These are phyloP conservation scores for Zeuzera pyrina DNA, from an alignment of 2,888 invertebrate species.

Conservation along the genomic window DNA sequence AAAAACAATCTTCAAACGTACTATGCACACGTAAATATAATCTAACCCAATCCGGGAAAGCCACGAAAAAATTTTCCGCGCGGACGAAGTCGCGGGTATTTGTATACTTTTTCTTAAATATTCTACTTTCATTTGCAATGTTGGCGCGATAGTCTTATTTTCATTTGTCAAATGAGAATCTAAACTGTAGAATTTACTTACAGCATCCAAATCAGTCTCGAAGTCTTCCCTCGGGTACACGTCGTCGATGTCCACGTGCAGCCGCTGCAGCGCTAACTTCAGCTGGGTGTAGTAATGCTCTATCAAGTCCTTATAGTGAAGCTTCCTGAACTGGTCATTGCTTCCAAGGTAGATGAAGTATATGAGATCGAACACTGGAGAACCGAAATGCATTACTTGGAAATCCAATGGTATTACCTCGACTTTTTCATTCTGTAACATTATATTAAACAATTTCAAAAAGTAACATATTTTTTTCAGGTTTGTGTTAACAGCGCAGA, in stretches of 20 bases:
- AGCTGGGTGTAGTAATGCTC: slow-evolving; percentile 23
- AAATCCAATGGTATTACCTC: slow-evolving; percentile 38
- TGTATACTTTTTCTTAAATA: no score
- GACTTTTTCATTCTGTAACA: slow-evolving; percentile 31
- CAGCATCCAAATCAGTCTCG: slow-evolving; percentile 6
- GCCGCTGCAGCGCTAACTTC: slow-evolving; percentile 7
- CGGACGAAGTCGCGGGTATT: no score
- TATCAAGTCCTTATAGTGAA: slow-evolving; percentile 20
- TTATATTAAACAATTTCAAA: background rate
- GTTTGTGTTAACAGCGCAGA: no score
- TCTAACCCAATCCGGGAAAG: no score
- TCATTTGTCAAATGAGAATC: no score
- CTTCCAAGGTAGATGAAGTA: slow-evolving; percentile 45
- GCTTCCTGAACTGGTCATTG: slow-evolving; percentile 25
- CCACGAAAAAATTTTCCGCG: no score
- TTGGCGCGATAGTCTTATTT: no score
- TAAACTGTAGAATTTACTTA: no score
- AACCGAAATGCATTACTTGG: slow-evolving; percentile 38
- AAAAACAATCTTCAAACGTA: no score
- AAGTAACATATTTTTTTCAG: background rate
- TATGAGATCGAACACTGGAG: slow-evolving; percentile 36
- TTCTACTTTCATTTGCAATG: no score
- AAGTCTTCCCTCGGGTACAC: slow-evolving; percentile 7
- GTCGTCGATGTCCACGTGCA: slow-evolving; percentile 8
- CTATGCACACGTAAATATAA: no score